Evolutionary conservation across 1,140 invertebrate genomes (phyloP).

Genomic region (Papilio xuthus): DNA sequence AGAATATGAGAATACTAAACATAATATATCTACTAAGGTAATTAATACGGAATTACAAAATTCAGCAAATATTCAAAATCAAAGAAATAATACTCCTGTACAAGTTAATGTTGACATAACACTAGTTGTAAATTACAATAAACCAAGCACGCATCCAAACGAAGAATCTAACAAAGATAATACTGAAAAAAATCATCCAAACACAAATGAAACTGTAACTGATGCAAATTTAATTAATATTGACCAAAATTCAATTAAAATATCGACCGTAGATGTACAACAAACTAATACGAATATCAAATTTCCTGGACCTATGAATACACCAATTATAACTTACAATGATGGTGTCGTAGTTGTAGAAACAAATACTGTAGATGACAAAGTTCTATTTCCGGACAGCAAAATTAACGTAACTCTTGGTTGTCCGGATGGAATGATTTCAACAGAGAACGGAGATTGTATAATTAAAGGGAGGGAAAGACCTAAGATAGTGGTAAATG

Average conservation of each 20-base stretch:
- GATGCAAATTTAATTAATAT: neutral
- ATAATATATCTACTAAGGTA: neutral
- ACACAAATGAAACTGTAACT: neutral
- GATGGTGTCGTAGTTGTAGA: conserved; percentile 7
- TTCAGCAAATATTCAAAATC: conserved; percentile 10
- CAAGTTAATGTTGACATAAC: conserved; percentile 32
- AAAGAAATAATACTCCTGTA: conserved; percentile 7
- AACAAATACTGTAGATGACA: conserved; percentile 7
- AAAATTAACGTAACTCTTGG: neutral
- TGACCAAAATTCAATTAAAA: neutral
- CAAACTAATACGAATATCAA: neutral
- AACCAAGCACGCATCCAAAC: neutral
- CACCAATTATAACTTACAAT: neutral
- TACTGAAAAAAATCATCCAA: neutral
- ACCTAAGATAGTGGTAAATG: neutral
- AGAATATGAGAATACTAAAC: neutral
- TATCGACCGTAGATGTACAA: neutral
- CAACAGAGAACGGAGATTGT: conserved; percentile 18
- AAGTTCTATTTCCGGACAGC: conserved; percentile 12
- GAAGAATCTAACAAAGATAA: neutral
- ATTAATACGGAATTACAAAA: neutral
- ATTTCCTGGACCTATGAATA: conserved; percentile 15
- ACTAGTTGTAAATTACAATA: conserved; percentile 23
- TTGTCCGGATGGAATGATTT: neutral
- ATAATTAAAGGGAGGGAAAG: neutral